Evolutionary conservation across 1,140 invertebrate species (phyloP), one percentile per base, ranked within the genome.

Genomic region (Halyomorpha halys): DNA sequence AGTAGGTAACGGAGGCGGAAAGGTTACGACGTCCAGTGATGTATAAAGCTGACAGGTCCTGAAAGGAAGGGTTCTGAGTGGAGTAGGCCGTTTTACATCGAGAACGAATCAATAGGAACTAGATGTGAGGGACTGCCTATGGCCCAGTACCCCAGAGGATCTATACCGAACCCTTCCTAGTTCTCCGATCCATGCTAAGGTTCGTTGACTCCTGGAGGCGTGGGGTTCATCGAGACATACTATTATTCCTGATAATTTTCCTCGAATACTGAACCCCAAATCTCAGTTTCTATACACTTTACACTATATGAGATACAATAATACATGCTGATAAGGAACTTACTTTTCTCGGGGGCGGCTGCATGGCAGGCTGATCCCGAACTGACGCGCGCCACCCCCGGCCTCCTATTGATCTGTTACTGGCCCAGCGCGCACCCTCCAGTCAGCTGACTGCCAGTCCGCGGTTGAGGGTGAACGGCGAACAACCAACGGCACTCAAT

Each of bases 271-370:
- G 14, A 49, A 11, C 47, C n/a, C 5, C 11, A 21, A 49, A 18
- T 47, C 5, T 4, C 6, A 8, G 3, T 14, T 49, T 5, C 47
- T 4, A 49, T 16, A 11, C 11, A 21, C 11, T 19, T 49, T 6
- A 49, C 11, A 18, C n/a, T 21, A 49, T 11, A 49, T 11, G 6
- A 13, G 45, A 39, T 27, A n/a, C 30, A 54, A 25, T 49, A 27
- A 27, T 3, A 59, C 19, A 27, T 61, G 14, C 0, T 44, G 30
- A 54, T 27, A 59, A 59, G 30, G 27, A n/a, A 73, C 74, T 82
- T 77, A 86, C 85, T 83, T 86, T 86, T 77, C 85, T 83, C 73
- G 85, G 85, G 68, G 84, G 85, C 69, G 84, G 85, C 79, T 86
- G 85, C 85, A 86, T 86, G 77, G 73, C 80, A 54, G 44, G 19